These are phyloP conservation scores for Pseudobourletiella spinata DNA, from an alignment of 1,140 invertebrate genomes.

Conservation along the genomic window DNA sequence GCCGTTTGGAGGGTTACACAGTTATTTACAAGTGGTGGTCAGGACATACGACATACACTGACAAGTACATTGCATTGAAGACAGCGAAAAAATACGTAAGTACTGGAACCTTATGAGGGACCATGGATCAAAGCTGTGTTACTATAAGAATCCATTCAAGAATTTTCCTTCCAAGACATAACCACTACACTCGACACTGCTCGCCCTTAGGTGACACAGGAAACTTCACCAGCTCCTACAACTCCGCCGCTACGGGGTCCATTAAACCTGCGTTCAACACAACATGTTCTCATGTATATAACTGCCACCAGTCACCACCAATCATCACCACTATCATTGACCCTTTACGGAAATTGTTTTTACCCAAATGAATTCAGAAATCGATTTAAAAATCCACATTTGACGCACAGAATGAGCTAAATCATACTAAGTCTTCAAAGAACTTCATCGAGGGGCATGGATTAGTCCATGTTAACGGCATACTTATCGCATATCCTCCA, in stretches of 20 bases:
- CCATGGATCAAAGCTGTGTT: no score
- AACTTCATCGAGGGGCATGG: neutral
- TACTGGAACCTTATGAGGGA: no score
- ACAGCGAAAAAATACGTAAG: no score
- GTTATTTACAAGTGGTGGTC: no score
- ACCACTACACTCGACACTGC: no score
- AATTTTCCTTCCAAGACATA: no score
- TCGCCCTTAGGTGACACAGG: slow-evolving; percentile 26
- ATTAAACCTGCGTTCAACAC: slow-evolving; percentile 21
- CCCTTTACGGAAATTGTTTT: neutral
- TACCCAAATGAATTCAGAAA: neutral
- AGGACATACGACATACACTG: no score
- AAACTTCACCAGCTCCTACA: slow-evolving; percentile 25
- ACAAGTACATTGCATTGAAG: no score
- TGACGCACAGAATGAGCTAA: neutral
- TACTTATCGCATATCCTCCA: no score
- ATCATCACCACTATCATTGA: neutral
- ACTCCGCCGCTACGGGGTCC: slow-evolving; percentile 24
- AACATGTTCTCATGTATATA: neutral
- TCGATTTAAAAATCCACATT: neutral
- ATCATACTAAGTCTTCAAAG: neutral
- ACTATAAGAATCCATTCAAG: no score
- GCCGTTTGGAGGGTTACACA: no score
- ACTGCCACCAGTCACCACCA: neutral
- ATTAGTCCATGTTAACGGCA: no score